Evolutionary conservation across 2,888 invertebrate species (phyloP).

Genomic region (Eulithis prunata): DNA sequence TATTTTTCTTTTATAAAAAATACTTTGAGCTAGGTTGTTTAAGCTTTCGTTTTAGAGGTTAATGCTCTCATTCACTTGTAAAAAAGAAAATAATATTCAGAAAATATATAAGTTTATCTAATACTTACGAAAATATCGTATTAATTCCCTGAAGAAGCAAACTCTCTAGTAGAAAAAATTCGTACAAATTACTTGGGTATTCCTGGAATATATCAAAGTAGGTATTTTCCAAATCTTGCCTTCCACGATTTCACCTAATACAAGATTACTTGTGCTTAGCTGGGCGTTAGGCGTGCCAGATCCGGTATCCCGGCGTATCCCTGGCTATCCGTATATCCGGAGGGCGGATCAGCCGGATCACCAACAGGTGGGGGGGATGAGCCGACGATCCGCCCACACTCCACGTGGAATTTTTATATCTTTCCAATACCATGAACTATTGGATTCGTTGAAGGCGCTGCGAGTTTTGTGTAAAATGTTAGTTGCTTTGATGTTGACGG

Average conservation of each 20-base stretch:
- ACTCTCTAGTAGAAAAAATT: too few species aligned
- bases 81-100: too few species aligned
- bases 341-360: constrained; percentile 81
- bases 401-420: constrained; percentile 63
- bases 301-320: constrained; percentile 56
- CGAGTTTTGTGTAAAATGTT: not conserved
- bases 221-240: constrained; percentile 16
- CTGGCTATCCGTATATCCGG: constrained; percentile 69
- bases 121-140: too few species aligned
- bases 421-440: constrained; percentile 12
- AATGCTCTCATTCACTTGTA: too few species aligned
- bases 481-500: too few species aligned
- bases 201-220: not conserved
- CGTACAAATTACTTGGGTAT: too few species aligned
- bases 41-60: too few species aligned
- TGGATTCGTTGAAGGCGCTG: not conserved
- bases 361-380: constrained; percentile 85
- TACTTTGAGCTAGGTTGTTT: too few species aligned
- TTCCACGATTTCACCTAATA: constrained; percentile 10
- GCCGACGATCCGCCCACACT: constrained; percentile 77
- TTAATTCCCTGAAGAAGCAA: too few species aligned
- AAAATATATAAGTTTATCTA: too few species aligned
- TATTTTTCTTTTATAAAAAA: too few species aligned
- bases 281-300: constrained; percentile 71
- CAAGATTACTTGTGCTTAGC: constrained; percentile 33